Evolutionary conservation across 2,113 vertebrate genomes (phyloP), one percentile per base, ranked within the genome.

Genomic region (Poecilia latipinna): DNA sequence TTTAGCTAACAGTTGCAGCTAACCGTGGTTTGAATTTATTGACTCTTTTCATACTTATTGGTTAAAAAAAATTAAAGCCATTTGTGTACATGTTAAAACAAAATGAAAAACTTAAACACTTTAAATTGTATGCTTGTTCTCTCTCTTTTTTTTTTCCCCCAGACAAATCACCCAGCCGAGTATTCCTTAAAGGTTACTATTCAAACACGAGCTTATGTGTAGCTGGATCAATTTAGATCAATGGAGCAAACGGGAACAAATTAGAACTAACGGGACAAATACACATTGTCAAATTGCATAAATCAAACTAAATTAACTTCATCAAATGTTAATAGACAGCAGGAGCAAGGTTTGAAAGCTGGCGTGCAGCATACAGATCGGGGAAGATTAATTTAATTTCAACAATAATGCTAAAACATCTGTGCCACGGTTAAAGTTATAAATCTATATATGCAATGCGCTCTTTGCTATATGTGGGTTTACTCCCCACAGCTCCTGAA

Each of bases 281-380:
- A 57, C 17, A 57, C 51, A 57, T 57, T 57, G 51, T 57, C 51
- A 57, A 57, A 57, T 24, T 24, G 51, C 24, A 57, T 57, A 57
- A 57, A 57, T 57, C 51, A 57, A 57, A 57, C 51, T 57, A 57
- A 57, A 57, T 57, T 57, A 57, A 57, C 51, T 57, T 57, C 24
- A 57, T 57, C 51, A 57, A n/a, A 8, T 2, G 22, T 57, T 57
- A 57, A 57, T 57, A 10, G 51, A 22, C 3, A 8, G 51, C 51
- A 57, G 51, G 24, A 57, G 5, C 19, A 57, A 57, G 24, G 22
- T 10, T 57, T 57, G 51, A 57, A 57, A 57, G 51, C 22, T 8
- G 22, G 10, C 24, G 10, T 24, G 24, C 51, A 57, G 51, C 51
- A n/a, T 57, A 2, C 22, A n/a, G 24, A 57, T 57, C 1, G 22